Conservation (phyloP, 2,113 vertebrate species). For the Ammodytes marinus region DNA sequence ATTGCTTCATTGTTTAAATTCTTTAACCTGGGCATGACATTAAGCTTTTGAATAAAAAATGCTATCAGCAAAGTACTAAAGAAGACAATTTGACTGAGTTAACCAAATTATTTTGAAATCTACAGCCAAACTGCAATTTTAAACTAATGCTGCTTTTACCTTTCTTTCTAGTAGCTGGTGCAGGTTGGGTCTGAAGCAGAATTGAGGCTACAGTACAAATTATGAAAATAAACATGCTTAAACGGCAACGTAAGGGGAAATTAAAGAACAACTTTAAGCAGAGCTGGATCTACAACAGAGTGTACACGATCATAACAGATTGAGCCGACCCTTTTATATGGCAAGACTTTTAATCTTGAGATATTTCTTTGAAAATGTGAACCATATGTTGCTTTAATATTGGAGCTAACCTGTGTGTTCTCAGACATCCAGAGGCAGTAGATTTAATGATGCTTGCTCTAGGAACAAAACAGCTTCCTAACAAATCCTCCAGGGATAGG, state of each 20-base stretch:
- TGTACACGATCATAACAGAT: slow-evolving; percentile 23
- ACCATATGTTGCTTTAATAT: slow-evolving; percentile 71
- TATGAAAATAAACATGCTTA: background rate
- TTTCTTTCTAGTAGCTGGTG: background rate
- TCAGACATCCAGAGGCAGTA: slow-evolving; percentile 51
- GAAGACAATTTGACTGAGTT: background rate
- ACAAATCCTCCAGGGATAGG: slow-evolving; percentile 51
- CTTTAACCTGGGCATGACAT: background rate
- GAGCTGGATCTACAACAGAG: slow-evolving; percentile 31
- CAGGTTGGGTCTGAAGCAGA: background rate
- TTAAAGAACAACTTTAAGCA: slow-evolving; percentile 34
- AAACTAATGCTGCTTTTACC: background rate
- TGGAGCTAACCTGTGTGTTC: slow-evolving; percentile 57
- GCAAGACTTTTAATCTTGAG: slow-evolving; percentile 57
- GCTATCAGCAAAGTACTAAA: background rate
- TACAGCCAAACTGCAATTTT: background rate
- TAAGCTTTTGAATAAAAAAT: background rate
- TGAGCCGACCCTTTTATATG: slow-evolving; percentile 32
- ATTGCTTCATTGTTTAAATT: background rate
- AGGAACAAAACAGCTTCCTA: slow-evolving; percentile 65
- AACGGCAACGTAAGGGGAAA: slow-evolving; percentile 27
- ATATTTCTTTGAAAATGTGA: slow-evolving; percentile 57
- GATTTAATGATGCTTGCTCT: slow-evolving; percentile 58
- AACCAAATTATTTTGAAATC: background rate
- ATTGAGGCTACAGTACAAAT: slow-evolving; percentile 3